Percentiles rank a stretch among this genome's conserved stretches.
Conservation (phyloP, 1,140 invertebrate genomes). For the Ruditapes philippinarum region DNA sequence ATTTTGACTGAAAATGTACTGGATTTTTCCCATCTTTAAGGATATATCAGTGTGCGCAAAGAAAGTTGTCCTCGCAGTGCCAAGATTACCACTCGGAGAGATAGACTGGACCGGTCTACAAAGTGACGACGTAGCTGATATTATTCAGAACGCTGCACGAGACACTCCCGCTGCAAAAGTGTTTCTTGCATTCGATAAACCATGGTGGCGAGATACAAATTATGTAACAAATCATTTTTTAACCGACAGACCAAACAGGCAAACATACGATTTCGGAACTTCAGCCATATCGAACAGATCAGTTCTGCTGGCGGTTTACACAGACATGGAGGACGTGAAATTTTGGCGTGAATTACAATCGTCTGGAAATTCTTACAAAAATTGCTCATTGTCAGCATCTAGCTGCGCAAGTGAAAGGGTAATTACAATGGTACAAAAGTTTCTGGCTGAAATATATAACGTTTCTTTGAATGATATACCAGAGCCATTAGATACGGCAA, state of each 20-base stretch:
- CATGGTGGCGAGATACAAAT: constrained; percentile 17
- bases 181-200: constrained; percentile 15
- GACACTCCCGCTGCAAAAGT: not conserved
- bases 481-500: not conserved
- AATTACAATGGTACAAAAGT: not conserved
- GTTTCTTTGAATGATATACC: constrained; percentile 18
- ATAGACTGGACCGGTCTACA: not conserved
- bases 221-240: not conserved
- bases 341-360: constrained; percentile 22
- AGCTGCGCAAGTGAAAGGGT: not conserved
- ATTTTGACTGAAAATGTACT: not conserved
- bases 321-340: constrained; percentile 29
- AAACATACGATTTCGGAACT: constrained; percentile 30
- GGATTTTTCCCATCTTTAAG: not conserved
- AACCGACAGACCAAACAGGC: constrained; percentile 20
- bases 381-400: not conserved
- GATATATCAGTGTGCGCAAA: not conserved
- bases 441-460: constrained; percentile 22
- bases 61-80: not conserved
- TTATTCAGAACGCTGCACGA: not conserved
- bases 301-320: not conserved
- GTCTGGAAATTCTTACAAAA: not conserved
- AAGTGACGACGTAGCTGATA: not conserved
- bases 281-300: not conserved
- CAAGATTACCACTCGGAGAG: not conserved